These are phyloP conservation scores for Drosophila burlai DNA, from an alignment of 1,140 invertebrate genomes.

Conservation along the genomic window DNA sequence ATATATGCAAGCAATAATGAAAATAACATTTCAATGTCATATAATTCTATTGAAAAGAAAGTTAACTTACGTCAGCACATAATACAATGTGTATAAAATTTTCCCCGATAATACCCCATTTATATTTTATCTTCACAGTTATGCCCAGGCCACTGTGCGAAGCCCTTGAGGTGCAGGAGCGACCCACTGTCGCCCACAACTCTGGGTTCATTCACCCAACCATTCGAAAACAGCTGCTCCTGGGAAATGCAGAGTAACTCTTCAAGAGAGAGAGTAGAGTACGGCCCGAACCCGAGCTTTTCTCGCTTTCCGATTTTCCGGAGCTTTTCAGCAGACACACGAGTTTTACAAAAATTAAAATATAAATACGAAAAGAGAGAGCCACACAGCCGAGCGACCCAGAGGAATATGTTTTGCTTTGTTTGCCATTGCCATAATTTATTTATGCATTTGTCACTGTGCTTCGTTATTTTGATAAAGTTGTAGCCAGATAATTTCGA, in stretches of 20 bases:
- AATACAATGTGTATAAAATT: too few relatives aligned
- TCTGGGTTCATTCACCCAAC: constrained; percentile 76
- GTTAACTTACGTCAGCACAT: too few relatives aligned
- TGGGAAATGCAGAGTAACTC: constrained; percentile 48
- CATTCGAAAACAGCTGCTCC: constrained; percentile 70
- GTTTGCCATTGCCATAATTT: constrained; percentile 62
- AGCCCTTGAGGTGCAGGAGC: constrained; percentile 31
- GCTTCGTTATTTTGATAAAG: constrained; percentile 73
- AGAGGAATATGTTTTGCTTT: constrained; percentile 50
- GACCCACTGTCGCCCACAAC: constrained; percentile 24
- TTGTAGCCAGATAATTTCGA: constrained; percentile 76
- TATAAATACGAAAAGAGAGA: constrained; percentile 11
- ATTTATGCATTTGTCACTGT: constrained; percentile 77
- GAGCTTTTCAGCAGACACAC: constrained; percentile 52
- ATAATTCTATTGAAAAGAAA: too few relatives aligned
- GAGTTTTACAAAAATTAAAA: constrained; percentile 28
- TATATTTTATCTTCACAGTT: not conserved
- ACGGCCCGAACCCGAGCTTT: constrained; percentile 43
- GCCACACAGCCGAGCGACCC: constrained; percentile 8
- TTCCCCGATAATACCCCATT: too few relatives aligned
- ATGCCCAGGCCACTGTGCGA: not conserved
- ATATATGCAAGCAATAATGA: not conserved
- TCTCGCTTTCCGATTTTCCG: constrained; percentile 29
- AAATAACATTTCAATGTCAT: not conserved
- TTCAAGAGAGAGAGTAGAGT: constrained; percentile 51